Conservation (phyloP, 2,888 invertebrate genomes). For the Dendrolimus houi region DNA sequence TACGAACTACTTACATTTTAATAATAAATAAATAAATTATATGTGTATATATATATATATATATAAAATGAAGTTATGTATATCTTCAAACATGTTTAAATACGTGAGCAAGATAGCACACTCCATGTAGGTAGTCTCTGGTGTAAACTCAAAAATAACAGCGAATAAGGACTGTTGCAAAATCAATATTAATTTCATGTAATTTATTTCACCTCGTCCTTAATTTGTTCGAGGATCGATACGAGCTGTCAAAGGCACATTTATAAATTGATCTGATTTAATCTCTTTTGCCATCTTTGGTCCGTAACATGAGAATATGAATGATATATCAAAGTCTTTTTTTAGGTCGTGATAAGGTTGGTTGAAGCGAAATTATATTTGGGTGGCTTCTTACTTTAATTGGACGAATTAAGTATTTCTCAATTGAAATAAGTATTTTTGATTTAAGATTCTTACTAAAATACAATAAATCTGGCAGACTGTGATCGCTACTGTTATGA, state of each 20-base stretch:
- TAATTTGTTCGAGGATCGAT: constrained; percentile 51
- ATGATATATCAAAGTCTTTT: constrained; percentile 65
- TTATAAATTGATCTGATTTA: constrained; percentile 48
- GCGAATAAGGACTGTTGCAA: neutral
- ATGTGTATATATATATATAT: too few species aligned
- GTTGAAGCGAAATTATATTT: constrained; percentile 1
- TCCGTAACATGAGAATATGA: constrained; percentile 23
- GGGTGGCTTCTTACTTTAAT: constrained; percentile 1
- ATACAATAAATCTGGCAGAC: too few species aligned
- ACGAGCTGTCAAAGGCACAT: constrained; percentile 34
- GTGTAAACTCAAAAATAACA: too few species aligned
- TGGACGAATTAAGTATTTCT: neutral
- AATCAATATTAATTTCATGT: constrained; percentile 19
- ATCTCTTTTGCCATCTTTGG: constrained; percentile 27
- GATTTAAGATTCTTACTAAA: neutral
- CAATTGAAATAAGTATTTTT: neutral
- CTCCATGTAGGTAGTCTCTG: too few species aligned
- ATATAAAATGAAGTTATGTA: too few species aligned
- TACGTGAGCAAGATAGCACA: too few species aligned
- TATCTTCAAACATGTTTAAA: too few species aligned
- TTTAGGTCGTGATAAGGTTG: constrained; percentile 45
- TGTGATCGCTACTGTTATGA: neutral
- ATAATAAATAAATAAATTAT: too few species aligned
- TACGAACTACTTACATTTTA: too few species aligned
- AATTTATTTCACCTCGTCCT: constrained; percentile 19